These are phyloP conservation scores for Drosophila paramelanica DNA, from an alignment of 2,888 invertebrate species.

Conservation along the genomic window DNA sequence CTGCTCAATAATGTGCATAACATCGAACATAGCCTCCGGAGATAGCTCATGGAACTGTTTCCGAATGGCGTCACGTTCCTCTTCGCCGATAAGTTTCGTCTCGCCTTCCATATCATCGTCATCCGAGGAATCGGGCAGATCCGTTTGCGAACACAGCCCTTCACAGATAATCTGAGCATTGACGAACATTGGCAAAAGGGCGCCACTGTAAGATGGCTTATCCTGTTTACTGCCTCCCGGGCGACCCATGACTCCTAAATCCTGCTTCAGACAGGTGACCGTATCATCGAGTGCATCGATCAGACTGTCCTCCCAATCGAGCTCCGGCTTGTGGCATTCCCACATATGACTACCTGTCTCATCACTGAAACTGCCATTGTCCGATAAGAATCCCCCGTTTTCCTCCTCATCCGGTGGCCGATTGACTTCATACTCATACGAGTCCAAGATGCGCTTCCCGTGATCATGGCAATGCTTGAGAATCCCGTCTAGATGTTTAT, in stretches of 20 bases:
- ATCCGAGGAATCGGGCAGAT: slow-evolving; percentile 7
- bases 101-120: background rate
- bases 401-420: background rate
- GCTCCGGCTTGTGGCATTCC: background rate
- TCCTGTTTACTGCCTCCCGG: background rate
- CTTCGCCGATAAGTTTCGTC: background rate
- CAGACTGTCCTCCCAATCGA: slow-evolving; percentile 10
- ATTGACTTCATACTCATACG: background rate
- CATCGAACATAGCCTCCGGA: background rate
- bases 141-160: slow-evolving; percentile 1
- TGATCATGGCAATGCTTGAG: slow-evolving; percentile 1
- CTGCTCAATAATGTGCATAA: slow-evolving; percentile 18
- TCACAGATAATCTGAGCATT: slow-evolving; percentile 1
- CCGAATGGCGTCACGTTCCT: background rate
- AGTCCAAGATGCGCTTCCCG: background rate
- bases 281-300: slow-evolving; percentile 8
- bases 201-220: background rate
- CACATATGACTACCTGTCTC: background rate
- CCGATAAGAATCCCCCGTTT: background rate
- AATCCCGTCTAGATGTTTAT: background rate
- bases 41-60: background rate
- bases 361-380: background rate
- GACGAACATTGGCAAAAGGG: background rate
- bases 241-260: background rate
- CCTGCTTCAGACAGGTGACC: background rate